Evolutionary conservation across 2,888 invertebrate species (phyloP).

Genomic region (Cataglyphis livida): DNA sequence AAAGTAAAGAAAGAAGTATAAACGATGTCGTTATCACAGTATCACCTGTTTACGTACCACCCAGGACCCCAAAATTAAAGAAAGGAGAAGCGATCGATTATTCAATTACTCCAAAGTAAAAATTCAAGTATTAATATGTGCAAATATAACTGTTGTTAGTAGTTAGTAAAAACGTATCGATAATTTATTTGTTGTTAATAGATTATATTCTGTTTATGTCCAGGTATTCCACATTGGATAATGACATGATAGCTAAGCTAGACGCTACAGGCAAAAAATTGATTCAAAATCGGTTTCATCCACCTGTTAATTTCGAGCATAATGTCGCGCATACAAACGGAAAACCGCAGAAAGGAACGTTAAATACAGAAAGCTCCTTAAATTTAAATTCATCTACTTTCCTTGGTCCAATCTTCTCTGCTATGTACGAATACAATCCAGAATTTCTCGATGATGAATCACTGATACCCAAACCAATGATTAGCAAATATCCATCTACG

Average conservation of each 20-base stretch:
- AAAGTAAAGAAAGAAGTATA: constrained; percentile 71
- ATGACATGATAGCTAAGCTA: constrained; percentile 74
- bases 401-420: constrained; percentile 67
- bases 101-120: constrained; percentile 73
- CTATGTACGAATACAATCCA: constrained; percentile 71
- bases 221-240: constrained; percentile 79
- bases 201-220: neutral
- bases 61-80: constrained; percentile 71
- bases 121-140: neutral
- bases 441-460: constrained; percentile 62
- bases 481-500: constrained; percentile 59
- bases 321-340: constrained; percentile 53
- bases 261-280: constrained; percentile 68
- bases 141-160: neutral
- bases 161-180: neutral
- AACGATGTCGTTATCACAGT: constrained; percentile 76
- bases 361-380: constrained; percentile 27
- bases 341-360: constrained; percentile 17
- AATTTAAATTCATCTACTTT: constrained; percentile 57
- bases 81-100: constrained; percentile 81
- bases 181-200: neutral
- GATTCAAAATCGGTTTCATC: constrained; percentile 81
- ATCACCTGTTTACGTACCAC: constrained; percentile 78
- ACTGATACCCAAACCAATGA: constrained; percentile 61
- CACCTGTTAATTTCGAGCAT: constrained; percentile 78